These are phyloP conservation scores for Ophonus ardosiacus DNA, from an alignment of 2,888 invertebrate species.

Conservation along the genomic window DNA sequence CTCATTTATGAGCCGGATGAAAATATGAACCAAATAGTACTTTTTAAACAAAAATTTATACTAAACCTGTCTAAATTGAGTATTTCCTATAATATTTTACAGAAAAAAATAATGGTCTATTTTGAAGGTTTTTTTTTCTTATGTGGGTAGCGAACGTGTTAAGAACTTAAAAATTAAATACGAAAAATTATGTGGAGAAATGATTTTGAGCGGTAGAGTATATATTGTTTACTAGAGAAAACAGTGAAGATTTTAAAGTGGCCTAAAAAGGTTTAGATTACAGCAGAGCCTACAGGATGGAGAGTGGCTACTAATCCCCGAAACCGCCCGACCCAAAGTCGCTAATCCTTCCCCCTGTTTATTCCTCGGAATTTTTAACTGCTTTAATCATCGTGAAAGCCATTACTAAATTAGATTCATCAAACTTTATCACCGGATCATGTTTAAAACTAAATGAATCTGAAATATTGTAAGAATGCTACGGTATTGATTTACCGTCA, in stretches of 20 bases:
- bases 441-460: neutral
- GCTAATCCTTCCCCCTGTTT: neutral
- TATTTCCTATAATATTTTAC: no score
- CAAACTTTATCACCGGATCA: neutral
- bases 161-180: no score
- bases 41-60: no score
- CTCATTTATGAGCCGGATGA: no score
- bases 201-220: no score
- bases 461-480: neutral
- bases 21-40: no score
- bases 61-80: no score
- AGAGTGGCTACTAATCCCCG: neutral
- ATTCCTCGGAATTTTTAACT: neutral
- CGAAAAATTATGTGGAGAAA: no score
- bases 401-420: neutral
- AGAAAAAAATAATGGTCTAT: no score
- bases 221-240: neutral
- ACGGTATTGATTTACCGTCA: slow-evolving; percentile 51
- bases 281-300: neutral
- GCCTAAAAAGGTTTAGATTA: neutral
- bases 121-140: no score
- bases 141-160: no score
- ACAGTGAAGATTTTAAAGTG: neutral
- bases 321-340: neutral
- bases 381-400: neutral